Evolutionary conservation across 1,140 invertebrate species (phyloP).

Genomic region (Diorhabda elongata): DNA sequence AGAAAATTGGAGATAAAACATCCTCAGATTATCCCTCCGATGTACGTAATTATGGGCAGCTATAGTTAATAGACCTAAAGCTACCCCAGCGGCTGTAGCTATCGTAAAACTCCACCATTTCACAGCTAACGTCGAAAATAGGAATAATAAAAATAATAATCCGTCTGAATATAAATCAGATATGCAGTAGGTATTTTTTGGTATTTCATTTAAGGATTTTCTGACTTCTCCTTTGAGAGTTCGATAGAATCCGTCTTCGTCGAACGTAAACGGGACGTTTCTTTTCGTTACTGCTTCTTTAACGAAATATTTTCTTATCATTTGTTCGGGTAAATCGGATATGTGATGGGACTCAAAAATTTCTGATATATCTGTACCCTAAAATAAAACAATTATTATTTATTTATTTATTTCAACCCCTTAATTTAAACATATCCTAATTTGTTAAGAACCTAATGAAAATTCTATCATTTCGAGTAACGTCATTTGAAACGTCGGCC

Average conservation of each 20-base stretch:
- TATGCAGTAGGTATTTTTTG: constrained; percentile 41
- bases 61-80: constrained; percentile 56
- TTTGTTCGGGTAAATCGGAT: constrained; percentile 46
- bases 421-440: too few species aligned
- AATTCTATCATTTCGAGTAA: too few species aligned
- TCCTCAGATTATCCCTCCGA: constrained; percentile 72
- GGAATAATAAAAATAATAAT: constrained; percentile 51
- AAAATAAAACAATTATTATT: constrained; percentile 20
- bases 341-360: constrained; percentile 63
- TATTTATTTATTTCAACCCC: too few species aligned
- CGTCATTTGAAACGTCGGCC: too few species aligned
- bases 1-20: constrained; percentile 73
- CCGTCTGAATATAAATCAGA: constrained; percentile 55
- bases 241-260: constrained; percentile 62
- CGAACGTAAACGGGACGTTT: constrained; percentile 60
- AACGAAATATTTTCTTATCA: constrained; percentile 59
- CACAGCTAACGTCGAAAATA: constrained; percentile 53
- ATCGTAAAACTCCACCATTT: constrained; percentile 47
- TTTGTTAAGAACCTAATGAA: too few species aligned
- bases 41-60: constrained; percentile 81
- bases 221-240: constrained; percentile 56
- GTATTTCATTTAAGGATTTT: constrained; percentile 35
- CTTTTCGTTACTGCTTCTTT: constrained; percentile 52
- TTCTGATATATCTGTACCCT: constrained; percentile 70
- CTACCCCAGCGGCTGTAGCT: constrained; percentile 51